Evolutionary conservation across 2,888 invertebrate genomes (phyloP).

Genomic region (Baronia brevicornis): DNA sequence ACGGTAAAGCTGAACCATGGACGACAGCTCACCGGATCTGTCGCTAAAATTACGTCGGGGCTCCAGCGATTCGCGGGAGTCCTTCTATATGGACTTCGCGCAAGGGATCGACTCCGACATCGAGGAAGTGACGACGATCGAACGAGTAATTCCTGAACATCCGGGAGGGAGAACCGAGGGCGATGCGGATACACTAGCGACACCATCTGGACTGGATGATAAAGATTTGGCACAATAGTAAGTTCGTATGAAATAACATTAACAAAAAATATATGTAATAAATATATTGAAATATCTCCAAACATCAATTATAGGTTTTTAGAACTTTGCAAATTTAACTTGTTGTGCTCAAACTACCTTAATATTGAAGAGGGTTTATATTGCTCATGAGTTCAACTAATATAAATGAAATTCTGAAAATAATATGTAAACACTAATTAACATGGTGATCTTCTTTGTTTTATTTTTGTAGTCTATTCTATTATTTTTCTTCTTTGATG

Average conservation of each 20-base stretch:
- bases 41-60: slow-evolving; percentile 89
- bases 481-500: too few species aligned
- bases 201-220: slow-evolving; percentile 69
- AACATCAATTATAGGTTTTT: too few species aligned
- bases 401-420: too few species aligned
- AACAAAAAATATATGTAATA: too few species aligned
- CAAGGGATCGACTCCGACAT: slow-evolving; percentile 93
- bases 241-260: slow-evolving; percentile 33
- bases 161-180: slow-evolving; percentile 61
- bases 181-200: slow-evolving; percentile 65
- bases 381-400: too few species aligned
- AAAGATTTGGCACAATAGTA: slow-evolving; percentile 68
- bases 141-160: slow-evolving; percentile 72
- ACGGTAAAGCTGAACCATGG: slow-evolving; percentile 45
- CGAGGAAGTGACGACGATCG: slow-evolving; percentile 86
- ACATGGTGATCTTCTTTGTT: too few species aligned
- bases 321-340: too few species aligned
- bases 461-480: too few species aligned
- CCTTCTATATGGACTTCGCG: slow-evolving; percentile 93
- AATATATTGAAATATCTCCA: too few species aligned
- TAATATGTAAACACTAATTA: too few species aligned
- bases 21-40: slow-evolving; percentile 90
- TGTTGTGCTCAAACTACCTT: too few species aligned
- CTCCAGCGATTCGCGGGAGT: slow-evolving; percentile 90
- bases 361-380: too few species aligned